Percentiles rank a stretch among this genome's conserved stretches.
These are phyloP conservation scores for Xiphophorus hellerii DNA, from an alignment of 2,113 vertebrate genomes.

Conservation along the genomic window DNA sequence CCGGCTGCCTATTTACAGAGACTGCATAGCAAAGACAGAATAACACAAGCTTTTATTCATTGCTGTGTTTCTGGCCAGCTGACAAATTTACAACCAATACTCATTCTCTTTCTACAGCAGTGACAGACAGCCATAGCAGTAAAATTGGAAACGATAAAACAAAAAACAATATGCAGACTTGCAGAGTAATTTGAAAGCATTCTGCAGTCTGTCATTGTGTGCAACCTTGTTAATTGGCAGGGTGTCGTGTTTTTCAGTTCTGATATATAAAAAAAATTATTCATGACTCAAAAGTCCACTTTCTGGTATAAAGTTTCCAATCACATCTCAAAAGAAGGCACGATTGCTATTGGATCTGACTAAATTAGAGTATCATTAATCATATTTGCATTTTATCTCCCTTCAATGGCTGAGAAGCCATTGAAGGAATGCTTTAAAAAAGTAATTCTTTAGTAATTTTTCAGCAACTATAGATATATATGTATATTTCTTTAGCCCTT, in stretches of 20 bases:
- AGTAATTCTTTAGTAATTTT: no score
- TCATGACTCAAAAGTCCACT: background rate
- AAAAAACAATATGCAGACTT: background rate
- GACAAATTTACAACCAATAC: background rate
- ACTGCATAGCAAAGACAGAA: background rate
- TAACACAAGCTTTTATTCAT: background rate
- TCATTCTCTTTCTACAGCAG: background rate
- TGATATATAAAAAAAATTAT: background rate
- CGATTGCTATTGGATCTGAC: background rate
- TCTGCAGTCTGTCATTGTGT: background rate
- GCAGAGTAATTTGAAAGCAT: background rate
- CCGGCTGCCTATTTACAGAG: background rate
- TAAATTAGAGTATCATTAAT: background rate
- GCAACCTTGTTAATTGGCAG: background rate
- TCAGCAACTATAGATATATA: no score
- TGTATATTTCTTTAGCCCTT: background rate
- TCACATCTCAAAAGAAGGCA: background rate
- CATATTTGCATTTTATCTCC: no score
- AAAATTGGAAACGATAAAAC: background rate
- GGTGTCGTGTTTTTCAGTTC: background rate
- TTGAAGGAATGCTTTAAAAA: no score
- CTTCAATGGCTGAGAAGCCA: no score
- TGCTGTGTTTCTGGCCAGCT: background rate
- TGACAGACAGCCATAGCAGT: background rate
- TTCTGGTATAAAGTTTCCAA: background rate